These are phyloP conservation scores for Therioaphis trifolii DNA, from an alignment of 2,888 invertebrate genomes.

Conservation along the genomic window DNA sequence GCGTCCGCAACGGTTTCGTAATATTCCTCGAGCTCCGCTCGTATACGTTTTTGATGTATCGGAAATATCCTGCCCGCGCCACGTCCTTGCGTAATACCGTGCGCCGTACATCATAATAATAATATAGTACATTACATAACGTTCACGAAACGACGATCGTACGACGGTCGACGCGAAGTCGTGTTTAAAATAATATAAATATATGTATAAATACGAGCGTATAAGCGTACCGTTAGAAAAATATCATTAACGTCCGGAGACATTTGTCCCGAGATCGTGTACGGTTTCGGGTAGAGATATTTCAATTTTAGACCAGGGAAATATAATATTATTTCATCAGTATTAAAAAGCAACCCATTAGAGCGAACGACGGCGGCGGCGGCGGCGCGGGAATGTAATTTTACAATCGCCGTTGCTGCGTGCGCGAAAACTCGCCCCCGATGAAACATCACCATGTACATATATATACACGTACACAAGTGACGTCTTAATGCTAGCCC, in stretches of 20 bases:
- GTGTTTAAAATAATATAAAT: no score
- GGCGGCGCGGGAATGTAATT: slow-evolving; percentile 26
- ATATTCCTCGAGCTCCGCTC: no score
- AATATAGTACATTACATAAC: no score
- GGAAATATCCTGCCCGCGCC: no score
- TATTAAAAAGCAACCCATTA: slow-evolving; percentile 21
- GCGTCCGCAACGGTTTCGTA: no score
- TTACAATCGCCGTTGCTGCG: slow-evolving; percentile 37
- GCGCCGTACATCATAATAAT: no score
- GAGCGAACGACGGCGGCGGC: not conserved
- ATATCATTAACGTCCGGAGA: not conserved
- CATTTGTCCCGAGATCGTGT: not conserved
- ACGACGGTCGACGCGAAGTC: no score
- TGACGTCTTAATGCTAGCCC: slow-evolving; percentile 54
- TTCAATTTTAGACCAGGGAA: not conserved
- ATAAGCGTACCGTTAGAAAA: not conserved
- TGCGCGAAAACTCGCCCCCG: slow-evolving; percentile 21
- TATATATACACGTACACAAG: slow-evolving; percentile 11
- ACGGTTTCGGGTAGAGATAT: not conserved
- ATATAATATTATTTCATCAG: not conserved
- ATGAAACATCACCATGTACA: slow-evolving; percentile 25
- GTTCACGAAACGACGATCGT: no score
- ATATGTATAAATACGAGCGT: not conserved
- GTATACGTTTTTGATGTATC: no score
- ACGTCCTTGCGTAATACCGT: no score